A percentile compares a stretch with the other conserved stretches of the same genome.
phyloP scores from a whole-genome alignment of 2,113 vertebrate genomes.

The Sander lucioperca region DNA sequence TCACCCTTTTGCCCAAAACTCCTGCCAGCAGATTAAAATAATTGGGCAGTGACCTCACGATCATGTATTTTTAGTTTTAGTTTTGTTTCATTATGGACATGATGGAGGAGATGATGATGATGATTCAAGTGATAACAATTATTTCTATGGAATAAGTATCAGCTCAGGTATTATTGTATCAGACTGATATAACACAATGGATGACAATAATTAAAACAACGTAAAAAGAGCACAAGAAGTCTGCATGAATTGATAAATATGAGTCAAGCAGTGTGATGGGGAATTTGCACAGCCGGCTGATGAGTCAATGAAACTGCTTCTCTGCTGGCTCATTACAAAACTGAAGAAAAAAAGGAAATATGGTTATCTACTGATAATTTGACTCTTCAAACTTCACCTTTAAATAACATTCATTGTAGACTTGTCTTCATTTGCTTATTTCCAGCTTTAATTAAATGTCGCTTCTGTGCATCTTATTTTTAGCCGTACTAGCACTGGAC shows the following conservation, averaged over 20 bases:
- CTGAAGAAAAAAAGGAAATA: neutral
- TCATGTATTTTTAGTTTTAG: conserved; percentile 69
- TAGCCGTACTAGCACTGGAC: neutral
- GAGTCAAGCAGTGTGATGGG: neutral
- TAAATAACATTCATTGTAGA: neutral
- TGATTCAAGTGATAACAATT: conserved; percentile 28
- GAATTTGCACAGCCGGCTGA: conserved; percentile 8
- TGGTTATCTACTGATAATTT: neutral
- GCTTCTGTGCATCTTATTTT: conserved; percentile 1
- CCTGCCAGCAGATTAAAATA: conserved; percentile 64
- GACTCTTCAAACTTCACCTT: neutral
- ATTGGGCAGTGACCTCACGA: conserved; percentile 54
- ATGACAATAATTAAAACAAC: neutral
- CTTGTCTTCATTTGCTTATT: neutral
- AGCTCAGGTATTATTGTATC: neutral
- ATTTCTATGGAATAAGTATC: neutral
- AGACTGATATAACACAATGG: neutral
- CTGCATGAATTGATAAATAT: neutral
- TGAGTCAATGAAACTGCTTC: conserved; percentile 23
- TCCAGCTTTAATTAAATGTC: neutral
- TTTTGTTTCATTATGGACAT: conserved; percentile 22
- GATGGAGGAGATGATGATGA: conserved; percentile 8
- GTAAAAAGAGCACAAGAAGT: neutral
- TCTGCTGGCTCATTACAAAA: conserved; percentile 6
- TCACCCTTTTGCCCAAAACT: conserved; percentile 69